Percentiles rank a stretch among this genome's conserved stretches.
Conservation (phyloP, 2,888 invertebrate genomes). For the Endotricha flammealis region DNA sequence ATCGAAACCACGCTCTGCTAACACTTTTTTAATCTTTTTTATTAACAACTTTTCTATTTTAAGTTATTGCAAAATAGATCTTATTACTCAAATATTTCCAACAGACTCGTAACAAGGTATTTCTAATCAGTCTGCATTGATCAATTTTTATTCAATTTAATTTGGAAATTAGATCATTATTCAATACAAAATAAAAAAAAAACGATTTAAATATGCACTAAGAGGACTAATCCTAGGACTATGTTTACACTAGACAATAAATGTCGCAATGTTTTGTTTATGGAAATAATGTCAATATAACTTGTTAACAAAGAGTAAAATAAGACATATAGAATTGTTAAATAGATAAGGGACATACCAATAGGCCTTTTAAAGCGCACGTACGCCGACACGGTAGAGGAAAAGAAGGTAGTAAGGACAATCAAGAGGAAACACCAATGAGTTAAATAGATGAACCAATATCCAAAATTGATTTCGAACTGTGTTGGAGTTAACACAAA, state of each 20-base stretch:
- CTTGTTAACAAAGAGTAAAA: too few species aligned
- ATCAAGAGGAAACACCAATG: slow-evolving; percentile 62
- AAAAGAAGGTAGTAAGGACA: slow-evolving; percentile 43
- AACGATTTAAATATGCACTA: too few species aligned
- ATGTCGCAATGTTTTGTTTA: too few species aligned
- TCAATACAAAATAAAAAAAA: too few species aligned
- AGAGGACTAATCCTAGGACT: too few species aligned
- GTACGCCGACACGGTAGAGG: slow-evolving; percentile 44
- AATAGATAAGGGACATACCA: slow-evolving; percentile 49
- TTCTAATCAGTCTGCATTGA: too few species aligned
- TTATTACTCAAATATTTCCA: neutral
- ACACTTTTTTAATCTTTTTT: neutral
- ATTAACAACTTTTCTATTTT: neutral
- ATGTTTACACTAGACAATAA: too few species aligned
- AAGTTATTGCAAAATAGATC: neutral
- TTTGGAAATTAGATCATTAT: too few species aligned
- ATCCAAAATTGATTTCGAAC: slow-evolving; percentile 35
- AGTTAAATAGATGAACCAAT: slow-evolving; percentile 68
- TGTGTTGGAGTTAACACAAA: slow-evolving; percentile 34
- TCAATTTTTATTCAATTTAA: too few species aligned
- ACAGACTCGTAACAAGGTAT: too few species aligned
- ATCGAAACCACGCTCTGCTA: slow-evolving; percentile 91
- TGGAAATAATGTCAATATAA: too few species aligned
- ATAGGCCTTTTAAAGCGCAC: slow-evolving; percentile 45
- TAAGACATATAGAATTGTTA: too few species aligned